Evolutionary conservation across 2,888 invertebrate genomes (phyloP).

Genomic region (Phymatocera aterrima): DNA sequence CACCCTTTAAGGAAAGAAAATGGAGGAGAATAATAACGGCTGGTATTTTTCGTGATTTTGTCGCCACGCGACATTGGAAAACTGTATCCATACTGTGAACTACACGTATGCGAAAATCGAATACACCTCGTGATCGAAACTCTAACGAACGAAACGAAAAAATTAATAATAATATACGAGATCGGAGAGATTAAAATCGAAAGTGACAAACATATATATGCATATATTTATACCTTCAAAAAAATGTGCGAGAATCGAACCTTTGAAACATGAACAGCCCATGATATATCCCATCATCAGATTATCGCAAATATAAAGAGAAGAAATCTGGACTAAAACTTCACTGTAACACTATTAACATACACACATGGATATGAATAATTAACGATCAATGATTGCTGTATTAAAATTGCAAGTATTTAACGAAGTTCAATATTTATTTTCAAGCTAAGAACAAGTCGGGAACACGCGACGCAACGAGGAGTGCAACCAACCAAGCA

Average conservation of each 20-base stretch:
- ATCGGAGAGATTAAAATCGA: too few species aligned
- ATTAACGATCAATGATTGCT: neutral
- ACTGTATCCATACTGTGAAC: too few species aligned
- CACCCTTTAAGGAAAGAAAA: too few species aligned
- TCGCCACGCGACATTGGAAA: too few species aligned
- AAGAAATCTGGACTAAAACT: neutral
- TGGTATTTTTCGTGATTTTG: too few species aligned
- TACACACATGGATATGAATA: neutral
- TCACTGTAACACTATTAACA: neutral
- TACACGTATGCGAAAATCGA: too few species aligned
- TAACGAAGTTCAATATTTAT: slow-evolving; percentile 36
- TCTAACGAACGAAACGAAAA: too few species aligned
- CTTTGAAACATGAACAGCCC: slow-evolving; percentile 95
- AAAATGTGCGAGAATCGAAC: slow-evolving; percentile 77
- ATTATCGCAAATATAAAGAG: neutral
- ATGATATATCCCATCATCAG: slow-evolving; percentile 87
- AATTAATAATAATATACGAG: too few species aligned
- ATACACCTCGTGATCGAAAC: too few species aligned
- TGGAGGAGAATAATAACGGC: too few species aligned
- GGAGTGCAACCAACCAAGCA: slow-evolving; percentile 53
- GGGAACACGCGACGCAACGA: slow-evolving; percentile 59
- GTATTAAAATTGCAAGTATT: slow-evolving; percentile 29
- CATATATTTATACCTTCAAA: slow-evolving; percentile 73
- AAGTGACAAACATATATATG: too few species aligned
- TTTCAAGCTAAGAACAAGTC: slow-evolving; percentile 56